Evolutionary conservation across 2,888 invertebrate genomes (phyloP), one percentile per base, ranked within the genome.

Genomic region (Lithophane semibrunnea): DNA sequence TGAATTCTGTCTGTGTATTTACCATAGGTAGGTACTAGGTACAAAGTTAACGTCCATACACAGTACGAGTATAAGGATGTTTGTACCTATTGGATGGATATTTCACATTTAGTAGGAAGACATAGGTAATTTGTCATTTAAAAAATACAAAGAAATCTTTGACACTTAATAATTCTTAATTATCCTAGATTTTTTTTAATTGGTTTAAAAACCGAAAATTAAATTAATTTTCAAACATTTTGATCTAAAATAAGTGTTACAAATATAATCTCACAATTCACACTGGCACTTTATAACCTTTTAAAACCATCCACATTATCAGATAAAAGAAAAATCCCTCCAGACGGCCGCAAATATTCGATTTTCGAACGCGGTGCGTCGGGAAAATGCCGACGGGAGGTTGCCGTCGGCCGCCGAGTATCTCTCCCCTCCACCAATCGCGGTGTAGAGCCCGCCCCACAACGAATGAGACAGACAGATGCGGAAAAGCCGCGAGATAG

Each of bases 341-440:
- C 52, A 70, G 61, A 82, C 69, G 75, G 80, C 87, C 83, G 76
- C 86, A 90, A 91, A 92, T 90, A 92, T 95, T 94, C 92, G 90
- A 93, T 92, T 94, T 94, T 93, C 89, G 90, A 94, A 94, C 91
- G 90, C 91, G 90, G 83, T 86, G 93, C 96, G 96, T 92, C 96
- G 96, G 96, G 94, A 96, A 96, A 96, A 94, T 93, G 95, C 96
- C 96, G 96, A 91, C 96, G 96, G 96, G 88, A 89, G 91, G 91
- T 87, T 88, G 89, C 96, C 96, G 96, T 90, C 96, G 96, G 96
- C 89, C 90, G 91, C 87, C 90, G 90, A 86, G 86, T 92, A 93
- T 92, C 92, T 93, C 92, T 93, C 95, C 95, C 94, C 94, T 95
- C 94, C 89, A 94, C 96, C 96, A 96, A 96, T 95, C 93, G 92